Evolutionary conservation across 2,113 vertebrate species (phyloP).

Genomic region (Hystrix brachyura): DNA sequence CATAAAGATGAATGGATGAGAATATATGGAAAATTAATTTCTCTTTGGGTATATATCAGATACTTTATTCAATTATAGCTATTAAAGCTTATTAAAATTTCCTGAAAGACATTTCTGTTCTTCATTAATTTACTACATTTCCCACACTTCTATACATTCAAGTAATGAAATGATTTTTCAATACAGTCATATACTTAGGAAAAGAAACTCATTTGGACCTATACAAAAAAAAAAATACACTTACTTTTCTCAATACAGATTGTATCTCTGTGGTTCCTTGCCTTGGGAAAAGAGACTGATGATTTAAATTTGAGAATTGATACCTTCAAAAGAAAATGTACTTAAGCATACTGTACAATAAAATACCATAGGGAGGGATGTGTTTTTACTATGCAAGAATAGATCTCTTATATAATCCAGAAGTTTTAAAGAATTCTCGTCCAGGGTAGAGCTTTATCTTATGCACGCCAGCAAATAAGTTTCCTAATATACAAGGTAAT

Average conservation of each 20-base stretch:
- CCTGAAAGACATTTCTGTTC: neutral
- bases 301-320: neutral
- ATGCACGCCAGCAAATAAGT: neutral
- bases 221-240: neutral
- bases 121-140: neutral
- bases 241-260: neutral
- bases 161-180: conserved; percentile 38
- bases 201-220: neutral
- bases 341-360: neutral
- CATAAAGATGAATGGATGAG: neutral
- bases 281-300: neutral
- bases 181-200: neutral
- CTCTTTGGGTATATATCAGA: neutral
- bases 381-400: neutral
- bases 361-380: neutral
- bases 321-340: conserved; percentile 14
- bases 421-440: neutral
- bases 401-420: neutral
- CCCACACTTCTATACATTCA: neutral
- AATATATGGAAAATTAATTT: conserved; percentile 1
- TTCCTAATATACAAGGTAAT: neutral
- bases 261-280: neutral
- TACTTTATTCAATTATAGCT: neutral
- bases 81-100: conserved; percentile 27
- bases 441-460: neutral